Percentiles rank a stretch among this genome's conserved stretches.
These are phyloP conservation scores for Neodiprion fabricii DNA, from an alignment of 1,140 invertebrate genomes.

Conservation along the genomic window DNA sequence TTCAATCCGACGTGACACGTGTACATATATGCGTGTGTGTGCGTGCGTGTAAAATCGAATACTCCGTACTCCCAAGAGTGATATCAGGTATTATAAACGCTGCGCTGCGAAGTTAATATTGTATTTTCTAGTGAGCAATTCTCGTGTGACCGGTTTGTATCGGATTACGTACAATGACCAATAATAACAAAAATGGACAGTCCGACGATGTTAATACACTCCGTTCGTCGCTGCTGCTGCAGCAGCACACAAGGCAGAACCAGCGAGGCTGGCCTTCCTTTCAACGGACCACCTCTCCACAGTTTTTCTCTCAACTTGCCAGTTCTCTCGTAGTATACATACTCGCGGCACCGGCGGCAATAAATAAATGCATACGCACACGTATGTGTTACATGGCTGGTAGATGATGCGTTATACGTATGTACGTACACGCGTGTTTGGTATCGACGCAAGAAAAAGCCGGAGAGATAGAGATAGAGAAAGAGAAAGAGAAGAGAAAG, in stretches of 20 bases:
- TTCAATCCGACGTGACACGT: no score
- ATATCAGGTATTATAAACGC: no score
- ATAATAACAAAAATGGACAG: slow-evolving; percentile 2
- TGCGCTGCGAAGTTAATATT: no score
- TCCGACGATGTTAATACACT: not conserved
- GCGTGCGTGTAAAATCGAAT: no score
- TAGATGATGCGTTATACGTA: slow-evolving; percentile 25
- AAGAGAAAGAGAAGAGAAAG: slow-evolving; percentile 19
- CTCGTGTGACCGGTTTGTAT: not conserved
- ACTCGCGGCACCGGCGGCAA: no score
- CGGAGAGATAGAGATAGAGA: slow-evolving; percentile 24
- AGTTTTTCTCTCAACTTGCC: slow-evolving; percentile 3
- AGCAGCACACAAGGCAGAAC: no score
- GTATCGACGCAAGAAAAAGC: slow-evolving; percentile 32
- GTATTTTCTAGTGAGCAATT: not conserved
- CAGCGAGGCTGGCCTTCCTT: not conserved
- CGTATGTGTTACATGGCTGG: no score
- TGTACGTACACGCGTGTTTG: slow-evolving; percentile 32
- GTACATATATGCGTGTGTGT: no score
- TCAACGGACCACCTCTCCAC: not conserved
- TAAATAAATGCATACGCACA: no score
- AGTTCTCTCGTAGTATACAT: not conserved
- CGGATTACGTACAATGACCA: slow-evolving; percentile 1
- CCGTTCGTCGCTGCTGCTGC: not conserved
- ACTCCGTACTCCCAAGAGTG: no score